phyloP scores from a whole-genome alignment of 2,113 vertebrate genomes.

The Athene noctua region DNA sequence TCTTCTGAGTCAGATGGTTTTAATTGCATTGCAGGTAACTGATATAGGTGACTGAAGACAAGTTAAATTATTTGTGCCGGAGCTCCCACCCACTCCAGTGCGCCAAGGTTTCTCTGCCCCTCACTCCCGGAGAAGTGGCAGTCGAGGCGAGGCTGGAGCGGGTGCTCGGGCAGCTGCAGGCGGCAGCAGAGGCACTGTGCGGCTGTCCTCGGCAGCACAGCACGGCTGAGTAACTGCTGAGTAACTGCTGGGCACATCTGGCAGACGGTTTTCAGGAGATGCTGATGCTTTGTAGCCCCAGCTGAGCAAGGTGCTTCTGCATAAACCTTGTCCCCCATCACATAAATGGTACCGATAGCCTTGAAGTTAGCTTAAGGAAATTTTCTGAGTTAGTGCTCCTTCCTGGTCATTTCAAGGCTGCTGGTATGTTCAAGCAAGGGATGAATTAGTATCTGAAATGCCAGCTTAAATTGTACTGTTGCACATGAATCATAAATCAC shows the following conservation, averaged over 20 bases:
- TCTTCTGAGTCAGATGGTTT: not conserved
- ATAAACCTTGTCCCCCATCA: not conserved
- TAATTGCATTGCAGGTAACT: not conserved
- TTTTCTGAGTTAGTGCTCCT: not conserved
- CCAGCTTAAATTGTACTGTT: not conserved
- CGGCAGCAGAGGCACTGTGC: not conserved
- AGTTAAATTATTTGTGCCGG: not conserved
- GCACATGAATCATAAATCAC: not conserved
- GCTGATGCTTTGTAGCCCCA: not conserved
- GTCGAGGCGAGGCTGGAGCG: not conserved
- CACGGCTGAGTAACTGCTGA: not conserved
- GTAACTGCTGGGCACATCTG: not conserved
- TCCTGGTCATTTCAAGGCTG: not conserved
- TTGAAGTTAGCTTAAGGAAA: not conserved
- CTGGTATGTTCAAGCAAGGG: not conserved
- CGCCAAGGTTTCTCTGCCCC: fast-evolving
- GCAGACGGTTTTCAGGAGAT: not conserved
- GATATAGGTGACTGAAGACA: not conserved
- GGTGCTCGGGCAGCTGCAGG: not conserved
- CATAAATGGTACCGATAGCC: not conserved
- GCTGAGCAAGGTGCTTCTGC: not conserved
- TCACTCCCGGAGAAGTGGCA: not conserved
- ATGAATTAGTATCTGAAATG: not conserved
- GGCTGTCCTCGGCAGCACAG: fast-evolving
- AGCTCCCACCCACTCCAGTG: not conserved